Evolutionary conservation across 1,140 invertebrate genomes (phyloP).

Genomic region (Heterodera carotae): DNA sequence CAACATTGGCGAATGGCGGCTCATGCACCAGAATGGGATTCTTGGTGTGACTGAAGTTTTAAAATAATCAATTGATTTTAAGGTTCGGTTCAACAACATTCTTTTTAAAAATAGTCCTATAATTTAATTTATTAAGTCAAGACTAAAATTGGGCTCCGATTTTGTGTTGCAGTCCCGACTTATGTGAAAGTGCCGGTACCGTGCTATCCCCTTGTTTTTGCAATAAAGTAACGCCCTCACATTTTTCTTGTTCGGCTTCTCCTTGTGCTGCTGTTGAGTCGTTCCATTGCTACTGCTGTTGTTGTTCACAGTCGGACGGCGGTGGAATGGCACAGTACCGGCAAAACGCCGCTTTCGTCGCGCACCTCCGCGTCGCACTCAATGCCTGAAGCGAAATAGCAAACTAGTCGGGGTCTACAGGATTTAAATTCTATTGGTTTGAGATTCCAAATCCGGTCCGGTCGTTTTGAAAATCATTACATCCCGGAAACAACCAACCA

Average conservation of each 20-base stretch:
- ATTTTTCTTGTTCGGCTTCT: background rate
- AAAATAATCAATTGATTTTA: background rate
- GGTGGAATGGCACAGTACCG: constrained; percentile 15
- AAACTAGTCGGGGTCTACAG: too few relatives aligned
- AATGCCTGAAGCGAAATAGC: constrained; percentile 38
- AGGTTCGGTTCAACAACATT: too few relatives aligned
- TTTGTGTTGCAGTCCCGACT: too few relatives aligned
- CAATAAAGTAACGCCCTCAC: background rate
- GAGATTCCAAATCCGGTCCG: constrained; percentile 3
- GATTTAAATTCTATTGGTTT: too few relatives aligned
- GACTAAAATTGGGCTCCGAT: too few relatives aligned
- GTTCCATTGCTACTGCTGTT: background rate
- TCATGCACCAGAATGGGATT: background rate
- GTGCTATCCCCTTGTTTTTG: too few relatives aligned
- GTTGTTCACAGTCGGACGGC: background rate
- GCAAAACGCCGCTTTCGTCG: constrained; percentile 28
- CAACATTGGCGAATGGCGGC: background rate
- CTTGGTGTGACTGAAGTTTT: background rate
- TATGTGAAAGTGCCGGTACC: too few relatives aligned
- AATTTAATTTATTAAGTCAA: too few relatives aligned
- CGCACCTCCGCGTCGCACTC: constrained; percentile 44
- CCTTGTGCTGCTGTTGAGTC: background rate
- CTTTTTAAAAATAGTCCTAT: too few relatives aligned
- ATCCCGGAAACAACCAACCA: constrained; percentile 28
- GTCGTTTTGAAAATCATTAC: constrained; percentile 10